These are phyloP conservation scores for Lophius americanus DNA, from an alignment of 2,797 vertebrate species.

Conservation along the genomic window DNA sequence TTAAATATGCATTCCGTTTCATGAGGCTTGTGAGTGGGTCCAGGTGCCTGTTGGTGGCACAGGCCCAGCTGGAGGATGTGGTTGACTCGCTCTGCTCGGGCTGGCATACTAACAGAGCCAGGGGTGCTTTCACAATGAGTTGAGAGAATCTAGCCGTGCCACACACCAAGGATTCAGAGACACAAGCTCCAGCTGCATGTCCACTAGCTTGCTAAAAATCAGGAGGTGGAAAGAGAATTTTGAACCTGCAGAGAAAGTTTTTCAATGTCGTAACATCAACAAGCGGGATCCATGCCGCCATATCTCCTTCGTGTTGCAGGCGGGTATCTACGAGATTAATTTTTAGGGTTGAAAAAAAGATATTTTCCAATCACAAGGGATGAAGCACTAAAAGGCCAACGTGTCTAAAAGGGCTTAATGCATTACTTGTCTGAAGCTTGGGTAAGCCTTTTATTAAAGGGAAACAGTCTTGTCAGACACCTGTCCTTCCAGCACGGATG, in stretches of 20 bases:
- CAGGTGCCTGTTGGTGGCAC: conserved; percentile 78
- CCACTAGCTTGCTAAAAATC: conserved; percentile 44
- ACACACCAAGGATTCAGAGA: conserved; percentile 63
- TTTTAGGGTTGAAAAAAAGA: conserved; percentile 27
- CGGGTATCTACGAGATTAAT: conserved; percentile 36
- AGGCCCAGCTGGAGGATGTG: conserved; percentile 78
- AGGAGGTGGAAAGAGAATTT: conserved; percentile 26
- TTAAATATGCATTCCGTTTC: conserved; percentile 74
- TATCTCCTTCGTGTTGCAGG: conserved; percentile 9
- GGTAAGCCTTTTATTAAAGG: conserved; percentile 74
- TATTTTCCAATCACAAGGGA: conserved; percentile 59
- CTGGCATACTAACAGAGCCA: conserved; percentile 78
- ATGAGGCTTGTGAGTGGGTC: conserved; percentile 62
- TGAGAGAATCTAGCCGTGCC: conserved; percentile 65
- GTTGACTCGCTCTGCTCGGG: conserved; percentile 64
- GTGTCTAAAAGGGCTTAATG: conserved; percentile 64
- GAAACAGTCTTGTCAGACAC: conserved; percentile 75
- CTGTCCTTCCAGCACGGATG: conserved; percentile 67
- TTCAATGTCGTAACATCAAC: conserved; percentile 34
- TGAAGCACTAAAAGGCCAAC: conserved; percentile 56
- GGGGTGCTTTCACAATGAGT: conserved; percentile 69
- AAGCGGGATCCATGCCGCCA: neutral
- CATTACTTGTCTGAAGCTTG: conserved; percentile 60
- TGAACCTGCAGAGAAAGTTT: neutral
- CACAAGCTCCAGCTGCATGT: conserved; percentile 74